phyloP scores from a whole-genome alignment of 2,888 invertebrate species.

The Rugalucina vietnamica region DNA sequence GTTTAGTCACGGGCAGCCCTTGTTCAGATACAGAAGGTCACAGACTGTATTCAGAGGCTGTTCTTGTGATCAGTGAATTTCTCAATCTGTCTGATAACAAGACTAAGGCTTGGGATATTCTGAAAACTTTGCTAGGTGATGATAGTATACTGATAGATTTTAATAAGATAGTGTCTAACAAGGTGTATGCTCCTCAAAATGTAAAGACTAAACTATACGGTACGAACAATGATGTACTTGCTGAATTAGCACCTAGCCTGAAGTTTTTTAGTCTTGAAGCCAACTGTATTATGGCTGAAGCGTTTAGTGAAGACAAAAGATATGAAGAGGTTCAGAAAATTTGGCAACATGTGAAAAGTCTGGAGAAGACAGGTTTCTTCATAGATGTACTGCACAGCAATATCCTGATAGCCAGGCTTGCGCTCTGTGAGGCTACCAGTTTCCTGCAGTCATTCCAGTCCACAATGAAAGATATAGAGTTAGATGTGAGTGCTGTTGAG shows the following conservation, averaged over 20 bases:
- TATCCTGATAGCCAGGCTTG: conserved; percentile 54
- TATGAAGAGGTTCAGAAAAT: conserved; percentile 47
- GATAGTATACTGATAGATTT: not conserved
- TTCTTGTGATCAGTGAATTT: conserved; percentile 50
- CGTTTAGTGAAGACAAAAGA: conserved; percentile 39
- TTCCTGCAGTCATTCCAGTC: conserved; percentile 40
- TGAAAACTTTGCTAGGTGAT: not conserved
- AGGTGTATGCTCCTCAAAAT: not conserved
- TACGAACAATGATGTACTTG: not conserved
- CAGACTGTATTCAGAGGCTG: conserved; percentile 50
- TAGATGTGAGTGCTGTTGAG: not conserved
- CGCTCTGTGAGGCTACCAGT: conserved; percentile 50
- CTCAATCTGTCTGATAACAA: conserved; percentile 30
- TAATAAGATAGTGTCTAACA: not conserved
- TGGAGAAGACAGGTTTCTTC: conserved; percentile 43
- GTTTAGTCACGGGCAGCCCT: conserved; percentile 16
- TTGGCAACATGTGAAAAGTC: conserved; percentile 33
- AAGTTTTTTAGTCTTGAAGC: conserved; percentile 49
- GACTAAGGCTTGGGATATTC: not conserved
- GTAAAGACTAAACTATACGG: not conserved
- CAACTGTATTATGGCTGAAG: conserved; percentile 50
- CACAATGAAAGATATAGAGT: not conserved
- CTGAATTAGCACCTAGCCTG: conserved; percentile 39
- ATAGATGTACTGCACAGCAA: conserved; percentile 56
- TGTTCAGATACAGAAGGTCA: conserved; percentile 38